Conservation (phyloP, 2,888 invertebrate species). For the Pheosia tremula region DNA sequence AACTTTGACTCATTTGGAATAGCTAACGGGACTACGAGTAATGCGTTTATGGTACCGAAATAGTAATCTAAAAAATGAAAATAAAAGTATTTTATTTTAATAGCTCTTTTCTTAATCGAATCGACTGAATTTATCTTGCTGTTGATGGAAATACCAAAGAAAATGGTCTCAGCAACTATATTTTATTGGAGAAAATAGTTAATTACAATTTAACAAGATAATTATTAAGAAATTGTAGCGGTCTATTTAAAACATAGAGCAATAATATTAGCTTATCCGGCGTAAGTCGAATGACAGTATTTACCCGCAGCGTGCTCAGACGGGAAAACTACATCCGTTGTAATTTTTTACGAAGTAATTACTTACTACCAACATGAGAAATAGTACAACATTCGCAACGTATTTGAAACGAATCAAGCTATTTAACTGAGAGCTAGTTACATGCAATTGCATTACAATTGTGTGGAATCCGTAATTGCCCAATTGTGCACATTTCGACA, state of each 20-base stretch:
- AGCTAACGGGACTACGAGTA: too few species aligned
- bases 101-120: too few species aligned
- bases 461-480: conserved; percentile 13
- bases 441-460: conserved; percentile 3
- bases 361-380: not conserved
- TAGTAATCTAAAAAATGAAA: too few species aligned
- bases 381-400: too few species aligned
- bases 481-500: conserved; percentile 10
- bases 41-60: too few species aligned
- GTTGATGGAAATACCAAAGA: too few species aligned
- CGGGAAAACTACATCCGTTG: not conserved
- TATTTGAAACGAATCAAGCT: too few species aligned
- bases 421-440: too few species aligned
- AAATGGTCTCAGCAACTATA: too few species aligned
- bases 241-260: not conserved
- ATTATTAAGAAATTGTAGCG: not conserved
- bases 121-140: too few species aligned
- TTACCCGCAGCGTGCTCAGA: not conserved
- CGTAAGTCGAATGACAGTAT: not conserved
- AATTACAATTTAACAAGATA: not conserved
- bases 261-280: not conserved
- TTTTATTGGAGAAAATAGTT: not conserved
- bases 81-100: too few species aligned
- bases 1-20: too few species aligned
- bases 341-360: not conserved